Percentiles rank a stretch among this genome's conserved stretches.
phyloP scores from a whole-genome alignment of 2,113 vertebrate genomes.

The Ictalurus furcatus region DNA sequence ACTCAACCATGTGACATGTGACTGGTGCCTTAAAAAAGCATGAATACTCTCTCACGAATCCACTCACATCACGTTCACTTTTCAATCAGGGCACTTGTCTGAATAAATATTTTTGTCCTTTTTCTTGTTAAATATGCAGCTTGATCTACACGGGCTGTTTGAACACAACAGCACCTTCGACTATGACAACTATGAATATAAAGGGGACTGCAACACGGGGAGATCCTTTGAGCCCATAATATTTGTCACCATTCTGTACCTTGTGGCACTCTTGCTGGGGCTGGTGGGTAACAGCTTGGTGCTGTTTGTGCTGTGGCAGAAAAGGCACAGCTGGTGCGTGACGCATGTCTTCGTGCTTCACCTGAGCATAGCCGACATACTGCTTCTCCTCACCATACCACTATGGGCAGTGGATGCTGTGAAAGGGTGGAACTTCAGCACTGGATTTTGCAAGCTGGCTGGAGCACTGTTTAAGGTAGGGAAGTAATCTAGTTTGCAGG shows the following conservation, averaged over 20 bases:
- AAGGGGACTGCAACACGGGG: conserved; percentile 10
- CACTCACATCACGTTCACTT: not conserved
- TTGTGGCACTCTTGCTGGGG: conserved; percentile 70
- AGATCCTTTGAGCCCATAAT: conserved; percentile 49
- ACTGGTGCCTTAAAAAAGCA: conserved; percentile 15
- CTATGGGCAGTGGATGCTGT: conserved; percentile 73
- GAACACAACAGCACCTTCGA: conserved; percentile 29
- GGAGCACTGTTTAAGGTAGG: conserved; percentile 78
- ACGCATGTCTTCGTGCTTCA: conserved; percentile 80
- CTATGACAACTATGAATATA: conserved; percentile 52
- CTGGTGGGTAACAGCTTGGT: conserved; percentile 76
- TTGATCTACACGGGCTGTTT: conserved; percentile 60
- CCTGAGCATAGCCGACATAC: conserved; percentile 68
- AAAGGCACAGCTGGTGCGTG: conserved; percentile 63
- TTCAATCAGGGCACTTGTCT: not conserved
- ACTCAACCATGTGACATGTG: conserved; percentile 65
- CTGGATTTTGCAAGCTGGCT: conserved; percentile 74
- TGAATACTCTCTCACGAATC: too few relatives aligned
- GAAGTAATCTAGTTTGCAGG: not conserved
- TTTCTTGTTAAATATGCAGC: conserved; percentile 45
- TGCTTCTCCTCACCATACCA: conserved; percentile 79
- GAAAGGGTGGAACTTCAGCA: conserved; percentile 74
- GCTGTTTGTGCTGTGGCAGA: conserved; percentile 66
- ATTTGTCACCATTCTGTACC: conserved; percentile 69
- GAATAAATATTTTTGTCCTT: conserved; percentile 32